Conservation (phyloP, 2,888 invertebrate species). For the Listrodromus nycthemerus region DNA sequence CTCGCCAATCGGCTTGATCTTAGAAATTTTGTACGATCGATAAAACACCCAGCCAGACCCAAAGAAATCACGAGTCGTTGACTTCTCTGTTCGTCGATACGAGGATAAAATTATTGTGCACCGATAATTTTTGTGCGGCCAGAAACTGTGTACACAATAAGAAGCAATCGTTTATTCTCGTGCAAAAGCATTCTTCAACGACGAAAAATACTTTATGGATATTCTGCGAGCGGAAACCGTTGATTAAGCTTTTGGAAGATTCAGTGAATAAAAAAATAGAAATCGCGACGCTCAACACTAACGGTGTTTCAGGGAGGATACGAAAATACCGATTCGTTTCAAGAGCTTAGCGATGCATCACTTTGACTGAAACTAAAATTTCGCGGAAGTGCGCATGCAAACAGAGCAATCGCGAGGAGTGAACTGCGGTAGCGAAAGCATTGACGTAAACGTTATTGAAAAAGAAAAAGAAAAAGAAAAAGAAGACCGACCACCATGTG, state of each 20-base stretch:
- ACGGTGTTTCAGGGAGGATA: not conserved
- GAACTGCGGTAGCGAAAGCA: not conserved
- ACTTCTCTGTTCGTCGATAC: not conserved
- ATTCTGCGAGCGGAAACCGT: not conserved
- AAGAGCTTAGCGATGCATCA: not conserved
- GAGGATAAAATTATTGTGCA: not conserved
- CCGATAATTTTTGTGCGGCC: not conserved
- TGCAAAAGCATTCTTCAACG: not conserved
- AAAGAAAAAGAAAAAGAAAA: not conserved
- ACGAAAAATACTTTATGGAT: no score
- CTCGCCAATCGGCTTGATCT: constrained; percentile 21
- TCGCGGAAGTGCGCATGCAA: not conserved
- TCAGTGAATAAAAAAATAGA: no score
- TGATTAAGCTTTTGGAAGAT: not conserved
- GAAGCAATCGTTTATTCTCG: not conserved
- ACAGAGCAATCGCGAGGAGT: not conserved
- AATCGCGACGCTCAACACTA: no score
- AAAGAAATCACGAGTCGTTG: not conserved
- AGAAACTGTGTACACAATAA: not conserved
- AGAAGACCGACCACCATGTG: not conserved
- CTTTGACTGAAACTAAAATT: not conserved
- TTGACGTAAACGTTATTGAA: constrained; percentile 2
- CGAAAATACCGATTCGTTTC: not conserved
- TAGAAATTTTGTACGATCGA: not conserved
- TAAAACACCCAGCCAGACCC: not conserved